Conservation (phyloP, 2,113 vertebrate genomes). For the Cricetomys ansorgei region DNA sequence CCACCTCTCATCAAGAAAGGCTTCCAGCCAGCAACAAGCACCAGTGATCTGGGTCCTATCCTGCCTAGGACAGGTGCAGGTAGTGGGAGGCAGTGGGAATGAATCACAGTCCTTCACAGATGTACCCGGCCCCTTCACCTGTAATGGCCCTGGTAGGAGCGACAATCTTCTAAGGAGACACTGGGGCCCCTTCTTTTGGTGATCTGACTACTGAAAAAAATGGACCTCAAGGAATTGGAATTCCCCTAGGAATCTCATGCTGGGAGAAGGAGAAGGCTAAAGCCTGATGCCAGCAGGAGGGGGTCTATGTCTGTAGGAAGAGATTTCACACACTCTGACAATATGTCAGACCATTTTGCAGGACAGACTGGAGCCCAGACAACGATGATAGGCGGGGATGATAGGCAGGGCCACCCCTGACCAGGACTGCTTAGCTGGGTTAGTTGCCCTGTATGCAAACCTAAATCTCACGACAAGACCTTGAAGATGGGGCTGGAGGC, state of each 20-base stretch:
- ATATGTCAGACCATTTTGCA: background rate
- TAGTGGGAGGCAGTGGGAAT: background rate
- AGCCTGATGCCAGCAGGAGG: background rate
- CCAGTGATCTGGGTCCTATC: background rate
- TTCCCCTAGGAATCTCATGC: background rate
- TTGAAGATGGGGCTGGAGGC: background rate
- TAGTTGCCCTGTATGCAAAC: background rate
- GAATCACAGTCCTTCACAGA: background rate
- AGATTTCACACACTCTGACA: background rate
- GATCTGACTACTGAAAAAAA: background rate
- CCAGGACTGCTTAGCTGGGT: background rate
- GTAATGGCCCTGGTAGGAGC: background rate
- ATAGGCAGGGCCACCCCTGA: background rate
- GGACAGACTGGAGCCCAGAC: background rate
- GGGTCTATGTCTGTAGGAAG: background rate
- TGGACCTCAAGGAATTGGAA: background rate
- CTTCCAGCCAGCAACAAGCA: background rate
- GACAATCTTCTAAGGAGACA: background rate
- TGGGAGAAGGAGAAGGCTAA: background rate
- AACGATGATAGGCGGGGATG: background rate
- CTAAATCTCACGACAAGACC: background rate
- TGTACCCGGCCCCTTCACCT: background rate
- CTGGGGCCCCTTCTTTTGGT: background rate
- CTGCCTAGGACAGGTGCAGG: background rate
- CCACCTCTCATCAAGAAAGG: background rate